phyloP scores from a whole-genome alignment of 2,113 vertebrate genomes.

The Osmerus mordax region DNA sequence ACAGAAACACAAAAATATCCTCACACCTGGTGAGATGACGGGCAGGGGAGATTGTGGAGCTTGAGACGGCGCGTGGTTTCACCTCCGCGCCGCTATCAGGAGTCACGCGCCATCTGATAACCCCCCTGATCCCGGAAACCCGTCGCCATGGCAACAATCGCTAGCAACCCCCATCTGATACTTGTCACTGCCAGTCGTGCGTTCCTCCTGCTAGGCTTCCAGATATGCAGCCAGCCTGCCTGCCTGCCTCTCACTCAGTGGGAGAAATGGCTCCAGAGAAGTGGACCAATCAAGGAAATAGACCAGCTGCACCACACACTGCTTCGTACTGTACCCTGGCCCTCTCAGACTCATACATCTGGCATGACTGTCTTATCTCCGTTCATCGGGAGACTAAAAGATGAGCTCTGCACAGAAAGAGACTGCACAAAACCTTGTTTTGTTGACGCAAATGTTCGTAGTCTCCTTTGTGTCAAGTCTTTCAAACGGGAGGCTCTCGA shows the following conservation, averaged over 20 bases:
- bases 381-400: too few species aligned
- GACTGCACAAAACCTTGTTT: too few species aligned
- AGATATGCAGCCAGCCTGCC: constrained; percentile 8
- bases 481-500: background rate
- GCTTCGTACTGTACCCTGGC: constrained; percentile 38
- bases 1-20: constrained; percentile 23
- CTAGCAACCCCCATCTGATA: constrained; percentile 33
- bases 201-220: constrained; percentile 35
- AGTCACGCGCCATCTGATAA: constrained; percentile 41
- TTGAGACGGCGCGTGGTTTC: constrained; percentile 31
- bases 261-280: constrained; percentile 17
- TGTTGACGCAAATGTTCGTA: too few species aligned
- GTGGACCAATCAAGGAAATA: constrained; percentile 59
- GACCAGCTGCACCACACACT: constrained; percentile 36
- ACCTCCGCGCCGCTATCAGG: constrained; percentile 55
- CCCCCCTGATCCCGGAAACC: constrained; percentile 22
- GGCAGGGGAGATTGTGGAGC: too few species aligned
- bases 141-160: constrained; percentile 63
- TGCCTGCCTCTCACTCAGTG: constrained; percentile 32
- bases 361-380: too few species aligned
- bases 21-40: background rate
- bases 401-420: too few species aligned
- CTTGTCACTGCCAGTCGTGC: constrained; percentile 41
- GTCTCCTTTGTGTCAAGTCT: background rate
- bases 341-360: too few species aligned